Percentiles rank a stretch among this genome's conserved stretches.
Evolutionary conservation across 2,113 vertebrate genomes (phyloP).

Genomic region (Anhinga anhinga): DNA sequence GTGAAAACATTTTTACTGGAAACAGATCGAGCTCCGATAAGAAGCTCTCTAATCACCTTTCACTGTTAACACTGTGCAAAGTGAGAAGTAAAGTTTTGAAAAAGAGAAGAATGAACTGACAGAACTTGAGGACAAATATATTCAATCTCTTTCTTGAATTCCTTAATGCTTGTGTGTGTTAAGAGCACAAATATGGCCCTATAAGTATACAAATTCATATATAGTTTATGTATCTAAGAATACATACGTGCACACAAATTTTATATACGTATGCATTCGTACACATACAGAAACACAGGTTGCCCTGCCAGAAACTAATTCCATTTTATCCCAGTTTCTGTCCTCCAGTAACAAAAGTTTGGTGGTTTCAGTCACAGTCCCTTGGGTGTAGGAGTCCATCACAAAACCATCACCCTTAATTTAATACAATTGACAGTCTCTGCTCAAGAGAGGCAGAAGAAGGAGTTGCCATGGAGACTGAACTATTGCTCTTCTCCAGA

Average conservation of each 20-base stretch:
- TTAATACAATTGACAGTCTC: constrained; percentile 17
- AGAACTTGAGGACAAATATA: not conserved
- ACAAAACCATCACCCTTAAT: constrained; percentile 31
- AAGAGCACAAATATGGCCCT: not conserved
- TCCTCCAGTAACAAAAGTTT: not conserved
- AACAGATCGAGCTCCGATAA: not conserved
- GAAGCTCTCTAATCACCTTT: not conserved
- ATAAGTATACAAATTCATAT: not conserved
- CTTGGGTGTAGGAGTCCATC: not conserved
- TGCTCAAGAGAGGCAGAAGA: constrained; percentile 7
- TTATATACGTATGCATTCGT: not conserved
- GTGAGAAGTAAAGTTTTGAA: not conserved
- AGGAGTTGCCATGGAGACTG: constrained; percentile 56
- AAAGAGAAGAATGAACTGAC: not conserved
- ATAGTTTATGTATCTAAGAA: not conserved
- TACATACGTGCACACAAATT: not conserved
- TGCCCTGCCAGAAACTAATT: not conserved
- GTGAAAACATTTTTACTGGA: constrained; percentile 18
- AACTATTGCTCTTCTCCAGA: constrained; percentile 19
- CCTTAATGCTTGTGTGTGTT: not conserved
- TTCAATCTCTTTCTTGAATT: not conserved
- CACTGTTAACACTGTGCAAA: not conserved
- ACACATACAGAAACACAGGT: not conserved
- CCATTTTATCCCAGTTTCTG: not conserved
- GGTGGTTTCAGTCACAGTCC: not conserved